Conservation (phyloP, 2,113 vertebrate species). For the Psilopogon haemacephalus region DNA sequence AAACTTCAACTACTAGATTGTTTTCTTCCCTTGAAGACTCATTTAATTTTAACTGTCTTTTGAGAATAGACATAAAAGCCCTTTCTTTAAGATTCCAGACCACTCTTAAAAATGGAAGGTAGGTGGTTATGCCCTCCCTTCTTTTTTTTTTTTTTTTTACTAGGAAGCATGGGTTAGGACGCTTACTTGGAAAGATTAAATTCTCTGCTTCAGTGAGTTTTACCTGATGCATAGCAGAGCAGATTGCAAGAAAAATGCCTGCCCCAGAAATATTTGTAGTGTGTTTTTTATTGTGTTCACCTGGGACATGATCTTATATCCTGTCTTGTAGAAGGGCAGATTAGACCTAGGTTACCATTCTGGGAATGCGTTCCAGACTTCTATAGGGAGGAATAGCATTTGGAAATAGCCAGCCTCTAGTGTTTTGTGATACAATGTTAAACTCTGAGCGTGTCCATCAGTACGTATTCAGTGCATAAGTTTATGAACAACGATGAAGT, state of each 20-base stretch:
- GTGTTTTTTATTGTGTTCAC: not conserved
- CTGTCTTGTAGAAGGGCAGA: not conserved
- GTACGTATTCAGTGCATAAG: not conserved
- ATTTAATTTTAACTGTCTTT: not conserved
- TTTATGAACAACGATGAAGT: not conserved
- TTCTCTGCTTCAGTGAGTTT: conserved; percentile 49
- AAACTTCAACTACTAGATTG: not conserved
- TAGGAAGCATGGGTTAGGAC: not conserved
- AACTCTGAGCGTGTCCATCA: not conserved
- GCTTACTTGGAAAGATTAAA: conserved; percentile 42
- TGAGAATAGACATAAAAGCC: not conserved
- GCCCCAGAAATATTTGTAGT: not conserved
- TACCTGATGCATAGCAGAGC: conserved; percentile 45
- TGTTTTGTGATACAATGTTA: not conserved
- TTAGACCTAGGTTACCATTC: not conserved
- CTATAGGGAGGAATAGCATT: not conserved
- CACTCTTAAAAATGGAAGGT: not conserved
- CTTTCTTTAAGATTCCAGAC: not conserved
- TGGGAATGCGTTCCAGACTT: not conserved
- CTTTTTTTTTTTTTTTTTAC: not conserved
- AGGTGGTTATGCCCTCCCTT: not conserved
- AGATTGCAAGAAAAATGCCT: conserved; percentile 46
- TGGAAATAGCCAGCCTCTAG: not conserved
- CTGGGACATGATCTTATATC: not conserved
- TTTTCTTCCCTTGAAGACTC: not conserved